Conservation (phyloP, 2,888 invertebrate species). For the Sphecodes monilicornis region DNA sequence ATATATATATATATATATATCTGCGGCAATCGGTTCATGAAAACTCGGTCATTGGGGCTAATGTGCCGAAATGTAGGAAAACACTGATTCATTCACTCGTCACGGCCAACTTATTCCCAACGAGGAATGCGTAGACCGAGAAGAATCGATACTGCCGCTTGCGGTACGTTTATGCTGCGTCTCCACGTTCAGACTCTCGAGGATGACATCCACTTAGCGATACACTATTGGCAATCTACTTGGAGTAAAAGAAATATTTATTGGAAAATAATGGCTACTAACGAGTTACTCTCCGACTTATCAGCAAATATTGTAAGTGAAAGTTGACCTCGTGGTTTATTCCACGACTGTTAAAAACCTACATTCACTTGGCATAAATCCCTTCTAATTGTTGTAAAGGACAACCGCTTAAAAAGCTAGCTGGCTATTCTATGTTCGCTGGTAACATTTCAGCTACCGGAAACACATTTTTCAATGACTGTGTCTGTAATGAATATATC, state of each 20-base stretch:
- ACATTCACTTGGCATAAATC: no score
- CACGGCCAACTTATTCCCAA: slow-evolving; percentile 21
- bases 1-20: no score
- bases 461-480: no score
- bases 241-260: background rate
- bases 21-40: background rate
- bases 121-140: slow-evolving; percentile 29
- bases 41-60: slow-evolving; percentile 42
- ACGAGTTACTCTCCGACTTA: background rate
- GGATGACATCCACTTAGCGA: background rate
- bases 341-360: no score
- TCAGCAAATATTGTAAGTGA: background rate
- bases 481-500: no score
- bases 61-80: slow-evolving; percentile 20
- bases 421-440: no score
- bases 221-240: background rate
- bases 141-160: slow-evolving; percentile 60
- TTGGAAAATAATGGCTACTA: background rate
- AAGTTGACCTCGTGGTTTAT: no score
- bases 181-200: background rate
- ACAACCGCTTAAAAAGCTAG: no score
- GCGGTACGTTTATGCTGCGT: slow-evolving; percentile 34
- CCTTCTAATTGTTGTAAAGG: no score
- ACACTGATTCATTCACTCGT: slow-evolving; percentile 17
- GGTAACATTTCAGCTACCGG: no score